phyloP scores from a whole-genome alignment of 30 jellyfish, hydroid and myxozoan genomes.

The Sanderia malayensis region DNA sequence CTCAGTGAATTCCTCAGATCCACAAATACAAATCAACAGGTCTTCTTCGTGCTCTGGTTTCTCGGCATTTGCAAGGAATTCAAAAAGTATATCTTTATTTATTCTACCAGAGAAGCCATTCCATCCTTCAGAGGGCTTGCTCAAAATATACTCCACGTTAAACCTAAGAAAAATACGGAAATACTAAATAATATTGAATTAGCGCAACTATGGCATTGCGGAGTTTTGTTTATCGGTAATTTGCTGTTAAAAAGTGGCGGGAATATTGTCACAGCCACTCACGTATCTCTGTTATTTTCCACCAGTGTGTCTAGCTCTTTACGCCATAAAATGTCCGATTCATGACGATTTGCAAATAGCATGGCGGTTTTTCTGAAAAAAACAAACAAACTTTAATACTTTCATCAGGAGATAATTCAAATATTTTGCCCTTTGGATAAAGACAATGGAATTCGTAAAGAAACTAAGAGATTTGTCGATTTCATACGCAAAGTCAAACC shows the following conservation, averaged over 20 bases:
- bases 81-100: slow-evolving; percentile 22
- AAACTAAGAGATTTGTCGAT: too few species aligned
- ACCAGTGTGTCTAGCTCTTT: slow-evolving; percentile 60
- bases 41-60: slow-evolving; percentile 47
- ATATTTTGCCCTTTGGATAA: too few species aligned
- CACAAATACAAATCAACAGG: slow-evolving; percentile 71
- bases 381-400: too few species aligned
- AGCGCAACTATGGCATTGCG: too few species aligned
- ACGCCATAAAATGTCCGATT: slow-evolving; percentile 74
- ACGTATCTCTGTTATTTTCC: slow-evolving; percentile 46
- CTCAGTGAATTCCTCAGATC: slow-evolving; percentile 75
- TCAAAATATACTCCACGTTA: slow-evolving; percentile 56
- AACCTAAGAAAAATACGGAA: slow-evolving; percentile 37
- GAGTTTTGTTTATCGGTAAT: too few species aligned
- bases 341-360: slow-evolving; percentile 76
- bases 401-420: too few species aligned
- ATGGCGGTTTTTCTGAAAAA: slow-evolving; percentile 44
- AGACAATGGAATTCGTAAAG: too few species aligned
- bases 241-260: too few species aligned
- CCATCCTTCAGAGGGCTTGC: slow-evolving; percentile 78
- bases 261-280: neutral
- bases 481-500: too few species aligned
- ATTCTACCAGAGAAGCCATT: slow-evolving; percentile 74
- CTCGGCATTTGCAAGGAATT: slow-evolving; percentile 8
- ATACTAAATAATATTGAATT: too few species aligned